Percentiles rank a stretch among this genome's conserved stretches.
Evolutionary conservation across 2,113 vertebrate genomes (phyloP).

Genomic region (Oryzias celebensis): DNA sequence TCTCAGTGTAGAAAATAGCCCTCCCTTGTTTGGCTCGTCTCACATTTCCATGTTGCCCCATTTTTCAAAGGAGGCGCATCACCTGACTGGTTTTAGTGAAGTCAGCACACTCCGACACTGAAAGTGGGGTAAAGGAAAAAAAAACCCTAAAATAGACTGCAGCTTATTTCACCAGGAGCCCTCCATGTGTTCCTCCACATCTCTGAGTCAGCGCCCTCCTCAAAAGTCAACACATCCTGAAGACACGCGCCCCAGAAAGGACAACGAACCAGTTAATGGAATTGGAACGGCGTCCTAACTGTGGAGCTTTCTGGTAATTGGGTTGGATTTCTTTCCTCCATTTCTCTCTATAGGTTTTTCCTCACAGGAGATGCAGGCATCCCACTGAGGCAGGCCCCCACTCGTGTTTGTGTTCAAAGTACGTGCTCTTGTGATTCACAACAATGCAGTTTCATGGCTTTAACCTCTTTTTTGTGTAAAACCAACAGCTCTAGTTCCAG

Average conservation of each 20-base stretch:
- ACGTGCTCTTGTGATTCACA: slow-evolving; percentile 25
- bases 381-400: slow-evolving; percentile 12
- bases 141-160: slow-evolving; percentile 61
- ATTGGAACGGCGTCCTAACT: slow-evolving; percentile 25
- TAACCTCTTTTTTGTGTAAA: slow-evolving; percentile 15
- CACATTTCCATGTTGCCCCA: slow-evolving; percentile 44
- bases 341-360: slow-evolving; percentile 25
- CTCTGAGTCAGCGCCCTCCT: slow-evolving; percentile 34
- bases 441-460: slow-evolving; percentile 18
- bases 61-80: slow-evolving; percentile 43
- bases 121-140: slow-evolving; percentile 70
- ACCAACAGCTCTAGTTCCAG: slow-evolving; percentile 11
- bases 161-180: slow-evolving; percentile 34
- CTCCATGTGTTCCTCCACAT: slow-evolving; percentile 30
- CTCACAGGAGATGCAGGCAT: slow-evolving; percentile 24
- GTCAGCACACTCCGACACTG: slow-evolving; percentile 24
- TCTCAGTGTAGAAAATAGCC: slow-evolving; percentile 7
- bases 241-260: slow-evolving; percentile 34
- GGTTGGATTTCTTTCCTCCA: slow-evolving; percentile 46
- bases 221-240: slow-evolving; percentile 49
- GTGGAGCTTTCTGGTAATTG: slow-evolving; percentile 21
- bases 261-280: slow-evolving; percentile 33
- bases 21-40: slow-evolving; percentile 23
- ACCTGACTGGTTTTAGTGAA: slow-evolving; percentile 45
- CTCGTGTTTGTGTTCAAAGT: neutral